Conservation (phyloP, 1,140 invertebrate species). For the Orius laevigatus region DNA sequence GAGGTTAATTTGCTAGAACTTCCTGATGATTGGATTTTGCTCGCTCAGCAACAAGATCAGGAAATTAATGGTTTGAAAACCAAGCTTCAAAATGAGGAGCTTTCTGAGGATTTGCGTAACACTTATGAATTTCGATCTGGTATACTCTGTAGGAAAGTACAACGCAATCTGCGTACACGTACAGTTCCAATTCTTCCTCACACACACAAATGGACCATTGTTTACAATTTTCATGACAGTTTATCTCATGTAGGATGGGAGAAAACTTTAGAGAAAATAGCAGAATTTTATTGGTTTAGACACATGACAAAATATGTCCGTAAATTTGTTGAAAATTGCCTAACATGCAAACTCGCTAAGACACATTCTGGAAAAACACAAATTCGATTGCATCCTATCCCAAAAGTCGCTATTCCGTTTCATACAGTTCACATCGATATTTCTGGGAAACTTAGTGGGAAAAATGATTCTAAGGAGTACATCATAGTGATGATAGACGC, state of each 20-base stretch:
- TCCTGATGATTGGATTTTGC: slow-evolving; percentile 18
- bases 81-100: background rate
- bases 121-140: background rate
- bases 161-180: slow-evolving; percentile 13
- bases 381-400: slow-evolving; percentile 11
- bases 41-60: slow-evolving; percentile 14
- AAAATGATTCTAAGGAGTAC: slow-evolving; percentile 10
- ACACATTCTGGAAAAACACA: slow-evolving; percentile 4
- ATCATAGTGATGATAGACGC: slow-evolving; percentile 19
- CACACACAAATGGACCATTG: slow-evolving; percentile 22
- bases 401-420: background rate
- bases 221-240: slow-evolving; percentile 24
- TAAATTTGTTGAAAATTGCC: slow-evolving; percentile 11
- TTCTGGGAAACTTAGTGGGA: slow-evolving; percentile 7
- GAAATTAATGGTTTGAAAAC: background rate
- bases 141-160: background rate
- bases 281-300: slow-evolving; percentile 10
- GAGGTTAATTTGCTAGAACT: slow-evolving; percentile 11
- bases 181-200: slow-evolving; percentile 24
- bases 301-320: slow-evolving; percentile 8
- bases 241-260: no score
- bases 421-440: slow-evolving; percentile 9
- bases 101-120: background rate
- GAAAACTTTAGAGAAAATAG: no score
- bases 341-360: slow-evolving; percentile 5